Base-by-base conservation (phyloP, 2,888 invertebrate species). In the Sussaba pulchella region DNA sequence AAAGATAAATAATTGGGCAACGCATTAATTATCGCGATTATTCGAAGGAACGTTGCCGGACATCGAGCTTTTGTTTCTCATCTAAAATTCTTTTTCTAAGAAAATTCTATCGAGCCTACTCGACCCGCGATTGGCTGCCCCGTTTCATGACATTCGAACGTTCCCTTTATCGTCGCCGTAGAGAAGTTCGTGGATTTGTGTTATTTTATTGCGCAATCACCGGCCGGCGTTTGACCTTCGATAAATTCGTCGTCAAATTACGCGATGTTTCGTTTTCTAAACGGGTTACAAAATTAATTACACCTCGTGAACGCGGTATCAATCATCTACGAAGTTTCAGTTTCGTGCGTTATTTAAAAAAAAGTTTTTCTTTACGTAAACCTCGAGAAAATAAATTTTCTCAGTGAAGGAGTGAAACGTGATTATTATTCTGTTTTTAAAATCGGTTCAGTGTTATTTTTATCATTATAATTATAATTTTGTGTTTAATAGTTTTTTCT, bases 371-470 rank as follows among this genome's bases (percentile, higher is more conserved):
- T n/a, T n/a, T n/a, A n/a, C n/a, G n/a, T n/a, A n/a, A n/a, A n/a
- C n/a, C n/a, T n/a, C n/a, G n/a, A n/a, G n/a, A n/a, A n/a, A n/a
- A n/a, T 21, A 21, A 45, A 54, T 57, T 50, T 36, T 19, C 9
- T 31, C 14, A 10, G 76, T 41, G 69, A 52, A 24, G 24, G 63
- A 57, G 70, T 77, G 76, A n/a, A 63, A 14, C 63, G 76, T 54
- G 75, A 52, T 75, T n/a, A n/a, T n/a, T n/a, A n/a, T n/a, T n/a
- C n/a, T n/a, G n/a, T n/a, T n/a, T n/a, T n/a, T n/a, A 31, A 31
- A 2, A 6, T 43, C 43, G 12, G 2, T n/a, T 24, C 10, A 24
- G 54, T 54, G 24, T 19, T 57, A n/a, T 57, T 3, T 57, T n/a
- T 21, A 57, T n/a, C 8, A 31, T 2, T 31, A 5, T 31, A 5